phyloP scores from a whole-genome alignment of 30 jellyfish, hydroid and myxozoan genomes.

The Chironex yamaguchii region DNA sequence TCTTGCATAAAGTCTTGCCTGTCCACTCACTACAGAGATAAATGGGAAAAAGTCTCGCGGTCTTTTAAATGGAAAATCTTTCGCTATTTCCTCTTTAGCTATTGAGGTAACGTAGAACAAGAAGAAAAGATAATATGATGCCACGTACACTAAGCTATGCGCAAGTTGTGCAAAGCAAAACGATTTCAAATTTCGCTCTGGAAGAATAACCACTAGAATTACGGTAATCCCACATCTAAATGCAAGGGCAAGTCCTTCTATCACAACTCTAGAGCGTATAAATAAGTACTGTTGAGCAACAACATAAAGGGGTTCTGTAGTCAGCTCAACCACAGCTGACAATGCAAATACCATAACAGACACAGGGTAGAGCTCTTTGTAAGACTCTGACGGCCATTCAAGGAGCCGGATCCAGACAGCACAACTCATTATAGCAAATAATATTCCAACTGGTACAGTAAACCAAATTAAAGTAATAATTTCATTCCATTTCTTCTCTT shows the following conservation, averaged over 20 bases:
- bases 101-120: conserved; percentile 6
- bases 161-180: conserved; percentile 78
- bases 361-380: conserved; percentile 26
- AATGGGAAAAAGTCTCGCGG: conserved; percentile 77
- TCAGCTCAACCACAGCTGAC: conserved; percentile 66
- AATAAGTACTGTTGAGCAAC: conserved; percentile 74
- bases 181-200: conserved; percentile 56
- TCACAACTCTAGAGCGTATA: conserved; percentile 72
- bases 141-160: conserved; percentile 61
- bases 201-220: conserved; percentile 52
- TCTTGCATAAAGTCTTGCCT: conserved; percentile 27
- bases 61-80: conserved; percentile 47
- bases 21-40: background rate
- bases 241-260: conserved; percentile 80
- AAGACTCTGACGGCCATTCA: conserved; percentile 71
- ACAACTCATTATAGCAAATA: conserved; percentile 34
- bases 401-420: conserved; percentile 71
- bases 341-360: conserved; percentile 64
- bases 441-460: conserved; percentile 72
- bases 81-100: background rate
- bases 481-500: conserved; percentile 66
- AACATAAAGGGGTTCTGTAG: conserved; percentile 88
- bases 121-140: conserved; percentile 65
- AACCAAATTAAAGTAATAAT: conserved; percentile 81
- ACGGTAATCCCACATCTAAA: conserved; percentile 71